These are phyloP conservation scores for Gymnopithys bicolor DNA, from an alignment of 2,797 vertebrate species.

Conservation along the genomic window DNA sequence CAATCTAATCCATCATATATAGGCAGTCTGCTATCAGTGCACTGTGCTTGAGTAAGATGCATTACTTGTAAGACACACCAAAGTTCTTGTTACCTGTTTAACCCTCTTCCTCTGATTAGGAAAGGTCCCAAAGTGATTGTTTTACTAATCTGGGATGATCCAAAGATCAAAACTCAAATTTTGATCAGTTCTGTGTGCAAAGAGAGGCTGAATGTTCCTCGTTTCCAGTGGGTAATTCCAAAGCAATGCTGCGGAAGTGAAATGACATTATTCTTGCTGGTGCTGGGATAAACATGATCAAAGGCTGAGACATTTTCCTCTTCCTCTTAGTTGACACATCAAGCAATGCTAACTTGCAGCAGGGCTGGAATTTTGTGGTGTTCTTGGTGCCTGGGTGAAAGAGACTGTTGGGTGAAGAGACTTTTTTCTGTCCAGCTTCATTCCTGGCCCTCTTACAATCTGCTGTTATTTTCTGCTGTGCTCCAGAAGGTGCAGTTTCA, in stretches of 20 bases:
- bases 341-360: not conserved
- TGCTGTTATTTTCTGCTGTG: constrained; percentile 19
- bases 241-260: not conserved
- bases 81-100: constrained; percentile 8
- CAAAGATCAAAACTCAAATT: not conserved
- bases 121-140: not conserved
- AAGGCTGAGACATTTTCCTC: not conserved
- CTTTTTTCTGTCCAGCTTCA: not conserved
- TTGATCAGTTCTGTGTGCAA: not conserved
- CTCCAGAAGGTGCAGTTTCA: constrained; percentile 16
- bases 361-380: not conserved
- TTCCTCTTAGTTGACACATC: not conserved
- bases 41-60: not conserved
- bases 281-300: not conserved
- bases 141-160: not conserved
- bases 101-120: not conserved
- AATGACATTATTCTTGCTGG: not conserved
- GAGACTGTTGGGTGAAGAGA: not conserved
- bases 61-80: not conserved
- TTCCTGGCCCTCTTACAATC: not conserved
- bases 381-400: not conserved
- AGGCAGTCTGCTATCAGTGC: not conserved
- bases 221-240: not conserved
- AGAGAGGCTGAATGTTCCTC: not conserved
- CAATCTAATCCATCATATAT: not conserved